These are phyloP conservation scores for Trochalopteron elliotii DNA, from an alignment of 2,113 vertebrate species.

Conservation along the genomic window DNA sequence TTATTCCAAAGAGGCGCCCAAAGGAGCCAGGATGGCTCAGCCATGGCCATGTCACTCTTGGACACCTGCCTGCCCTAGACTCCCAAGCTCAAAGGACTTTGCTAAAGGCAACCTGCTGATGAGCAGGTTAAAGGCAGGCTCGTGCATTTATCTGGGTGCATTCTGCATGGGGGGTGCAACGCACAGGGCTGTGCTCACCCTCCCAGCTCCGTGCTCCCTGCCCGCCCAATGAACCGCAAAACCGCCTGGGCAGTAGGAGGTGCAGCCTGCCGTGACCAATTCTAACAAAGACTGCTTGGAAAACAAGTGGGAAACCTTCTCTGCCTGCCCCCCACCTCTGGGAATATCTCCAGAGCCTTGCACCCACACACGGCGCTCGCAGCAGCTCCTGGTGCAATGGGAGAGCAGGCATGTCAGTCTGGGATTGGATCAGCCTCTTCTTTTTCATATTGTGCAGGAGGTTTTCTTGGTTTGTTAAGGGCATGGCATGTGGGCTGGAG, in stretches of 20 bases:
- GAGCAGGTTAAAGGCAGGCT: background rate
- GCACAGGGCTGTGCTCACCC: background rate
- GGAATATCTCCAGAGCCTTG: background rate
- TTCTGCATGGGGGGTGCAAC: background rate
- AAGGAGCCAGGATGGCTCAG: background rate
- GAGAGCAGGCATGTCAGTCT: accelerated
- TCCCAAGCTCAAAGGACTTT: background rate
- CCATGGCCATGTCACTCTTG: background rate
- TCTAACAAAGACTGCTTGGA: slow-evolving; percentile 4
- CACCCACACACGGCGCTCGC: accelerated
- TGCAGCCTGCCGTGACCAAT: background rate
- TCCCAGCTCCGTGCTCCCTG: accelerated
- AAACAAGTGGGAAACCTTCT: background rate
- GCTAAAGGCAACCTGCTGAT: background rate
- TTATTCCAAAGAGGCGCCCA: background rate
- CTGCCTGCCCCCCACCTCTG: background rate
- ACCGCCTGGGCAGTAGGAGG: background rate
- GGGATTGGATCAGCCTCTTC: background rate
- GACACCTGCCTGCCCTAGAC: background rate
- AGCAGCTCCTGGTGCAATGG: accelerated
- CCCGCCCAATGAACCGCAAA: background rate
- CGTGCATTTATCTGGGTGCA: background rate
- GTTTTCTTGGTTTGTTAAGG: background rate
- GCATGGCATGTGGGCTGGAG: background rate
- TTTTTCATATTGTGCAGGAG: background rate